These are phyloP conservation scores for Calycopis cecrops DNA, from an alignment of 1,140 invertebrate species.

Conservation along the genomic window DNA sequence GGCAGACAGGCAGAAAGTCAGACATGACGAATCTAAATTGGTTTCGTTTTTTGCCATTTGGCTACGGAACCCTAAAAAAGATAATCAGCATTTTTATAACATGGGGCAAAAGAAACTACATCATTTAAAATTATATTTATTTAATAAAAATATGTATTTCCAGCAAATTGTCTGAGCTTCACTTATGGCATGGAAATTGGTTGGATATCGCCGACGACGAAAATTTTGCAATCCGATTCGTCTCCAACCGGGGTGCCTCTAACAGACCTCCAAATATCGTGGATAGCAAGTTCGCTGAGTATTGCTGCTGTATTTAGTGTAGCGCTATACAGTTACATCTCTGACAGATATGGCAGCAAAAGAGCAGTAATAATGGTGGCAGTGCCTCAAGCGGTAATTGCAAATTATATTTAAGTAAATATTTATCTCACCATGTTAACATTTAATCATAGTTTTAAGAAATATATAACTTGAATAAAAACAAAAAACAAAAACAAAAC, in stretches of 20 bases:
- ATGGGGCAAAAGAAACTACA: too few species aligned
- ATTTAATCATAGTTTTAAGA: too few species aligned
- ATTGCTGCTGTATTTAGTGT: conserved; percentile 23
- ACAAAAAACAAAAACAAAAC: too few species aligned
- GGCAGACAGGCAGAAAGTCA: too few species aligned
- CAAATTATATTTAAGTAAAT: too few species aligned
- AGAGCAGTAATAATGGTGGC: conserved; percentile 26
- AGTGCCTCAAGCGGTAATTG: conserved; percentile 29
- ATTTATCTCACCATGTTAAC: too few species aligned
- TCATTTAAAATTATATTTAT: not conserved
- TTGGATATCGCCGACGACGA: conserved; percentile 74
- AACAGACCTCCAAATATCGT: conserved; percentile 59
- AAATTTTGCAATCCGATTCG: conserved; percentile 51
- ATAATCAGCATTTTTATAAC: too few species aligned
- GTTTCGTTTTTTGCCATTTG: too few species aligned
- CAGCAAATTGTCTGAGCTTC: conserved; percentile 70
- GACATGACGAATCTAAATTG: too few species aligned
- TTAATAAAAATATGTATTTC: conserved; percentile 8
- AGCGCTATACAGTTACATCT: conserved; percentile 23
- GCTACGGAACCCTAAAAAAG: too few species aligned
- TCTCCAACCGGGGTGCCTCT: conserved; percentile 63
- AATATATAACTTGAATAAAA: too few species aligned
- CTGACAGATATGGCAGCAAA: conserved; percentile 31
- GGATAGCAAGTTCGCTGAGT: conserved; percentile 49
- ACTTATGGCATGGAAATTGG: conserved; percentile 71